Base-by-base conservation (phyloP, 2,888 invertebrate species). In the Nephrotoma appendiculata region DNA sequence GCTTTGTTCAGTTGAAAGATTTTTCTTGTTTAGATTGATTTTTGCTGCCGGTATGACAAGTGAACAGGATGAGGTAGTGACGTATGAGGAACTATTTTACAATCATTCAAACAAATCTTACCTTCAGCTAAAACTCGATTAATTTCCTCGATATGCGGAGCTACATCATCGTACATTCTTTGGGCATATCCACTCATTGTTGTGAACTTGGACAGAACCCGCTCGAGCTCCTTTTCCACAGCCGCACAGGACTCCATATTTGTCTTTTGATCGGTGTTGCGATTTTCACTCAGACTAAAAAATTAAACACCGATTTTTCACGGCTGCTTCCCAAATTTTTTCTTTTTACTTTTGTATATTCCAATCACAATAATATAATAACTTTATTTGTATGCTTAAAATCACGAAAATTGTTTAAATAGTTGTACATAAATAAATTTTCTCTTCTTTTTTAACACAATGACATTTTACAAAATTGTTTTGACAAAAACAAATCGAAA, bases 201-300 rank as follows among this genome's bases (percentile, higher is more conserved):
- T 42, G 90, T 90, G 86, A 92, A 90, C 87, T 91, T 92, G 15
- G 89, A 89, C 12, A 91, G 90, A 9, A 92, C 92, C 44, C 91
- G 90, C 88, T 91, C 91, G 19, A 92, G 89, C 86, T 92, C 92
- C 88, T 91, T 91, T 88, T 92, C 92, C 12, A 92, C 91, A 4
- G 91, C 90, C 84, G 89, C 88, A 87, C 91, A 90, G 5, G 91
- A 90, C 87, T 92, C 92, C 89, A 90, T 90, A 85, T 86, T 88
- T 86, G 19, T 31, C 9, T 71, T 31, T 31, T 71, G n/a, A 15
- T 71, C 71, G 31, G 31, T 71, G 57, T 31, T 11, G 9, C 31
- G 71, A 71, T 71, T 71, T 83, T 48, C 71, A 85, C 41, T 19
- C 1, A 44, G 12, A 42, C 44, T 19, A 43, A 43, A 85, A 71